phyloP scores from a whole-genome alignment of 1,140 invertebrate species.

The Euwallacea similis region DNA sequence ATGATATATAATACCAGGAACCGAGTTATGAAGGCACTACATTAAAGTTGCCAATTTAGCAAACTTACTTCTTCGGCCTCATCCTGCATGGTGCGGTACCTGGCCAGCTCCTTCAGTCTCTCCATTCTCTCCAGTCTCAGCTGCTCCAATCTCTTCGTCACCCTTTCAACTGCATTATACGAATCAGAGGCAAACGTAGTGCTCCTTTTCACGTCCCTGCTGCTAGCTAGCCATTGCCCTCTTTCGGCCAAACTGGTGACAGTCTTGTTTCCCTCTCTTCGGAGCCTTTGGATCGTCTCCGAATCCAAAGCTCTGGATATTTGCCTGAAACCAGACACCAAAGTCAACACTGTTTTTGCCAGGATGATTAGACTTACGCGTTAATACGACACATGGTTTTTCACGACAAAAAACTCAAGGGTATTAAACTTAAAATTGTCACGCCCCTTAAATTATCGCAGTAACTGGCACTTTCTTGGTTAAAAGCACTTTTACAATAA shows the following conservation, averaged over 20 bases:
- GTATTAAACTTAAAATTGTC: constrained; percentile 3
- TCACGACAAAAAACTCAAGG: constrained; percentile 9
- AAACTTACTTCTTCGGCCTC: constrained; percentile 61
- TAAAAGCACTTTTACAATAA: constrained; percentile 14
- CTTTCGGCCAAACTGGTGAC: constrained; percentile 57
- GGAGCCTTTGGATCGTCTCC: constrained; percentile 57
- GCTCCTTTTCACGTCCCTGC: constrained; percentile 53
- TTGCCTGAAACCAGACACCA: constrained; percentile 44
- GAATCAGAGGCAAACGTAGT: constrained; percentile 56
- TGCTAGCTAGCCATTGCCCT: constrained; percentile 53
- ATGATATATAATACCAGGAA: no score
- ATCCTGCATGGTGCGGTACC: constrained; percentile 59
- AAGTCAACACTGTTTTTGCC: neutral
- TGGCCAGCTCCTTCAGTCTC: constrained; percentile 58
- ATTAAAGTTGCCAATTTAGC: no score
- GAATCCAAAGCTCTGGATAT: constrained; percentile 57
- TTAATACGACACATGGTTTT: constrained; percentile 35
- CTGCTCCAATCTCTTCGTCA: constrained; percentile 59
- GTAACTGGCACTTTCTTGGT: neutral
- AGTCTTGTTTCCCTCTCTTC: constrained; percentile 55
- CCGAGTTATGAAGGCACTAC: no score
- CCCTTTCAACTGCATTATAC: constrained; percentile 59
- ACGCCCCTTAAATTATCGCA: neutral
- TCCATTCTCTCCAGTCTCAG: constrained; percentile 59
- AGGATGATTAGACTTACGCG: constrained; percentile 14